Evolutionary conservation across 2,113 vertebrate species (phyloP).

Genomic region (Indicator maculatus): DNA sequence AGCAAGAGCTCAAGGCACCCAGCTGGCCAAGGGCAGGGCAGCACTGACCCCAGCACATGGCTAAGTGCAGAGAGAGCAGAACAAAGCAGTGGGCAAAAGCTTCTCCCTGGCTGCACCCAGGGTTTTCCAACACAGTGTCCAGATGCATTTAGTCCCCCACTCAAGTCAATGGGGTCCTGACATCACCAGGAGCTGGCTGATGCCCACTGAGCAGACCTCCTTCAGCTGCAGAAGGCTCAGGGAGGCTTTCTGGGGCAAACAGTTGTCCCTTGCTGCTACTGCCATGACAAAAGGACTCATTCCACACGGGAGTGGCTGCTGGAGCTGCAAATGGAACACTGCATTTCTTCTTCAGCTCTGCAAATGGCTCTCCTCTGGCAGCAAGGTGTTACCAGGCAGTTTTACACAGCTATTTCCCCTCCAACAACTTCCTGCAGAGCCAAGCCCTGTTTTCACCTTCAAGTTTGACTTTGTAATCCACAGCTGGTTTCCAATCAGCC

Average conservation of each 20-base stretch:
- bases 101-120: background rate
- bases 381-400: rapidly evolving
- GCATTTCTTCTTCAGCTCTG: background rate
- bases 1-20: background rate
- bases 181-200: rapidly evolving
- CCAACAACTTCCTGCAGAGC: background rate
- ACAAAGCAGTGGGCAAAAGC: too few species aligned
- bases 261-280: background rate
- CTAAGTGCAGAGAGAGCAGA: background rate
- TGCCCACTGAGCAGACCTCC: background rate
- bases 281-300: background rate
- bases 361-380: background rate
- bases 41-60: rapidly evolving
- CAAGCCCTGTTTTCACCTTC: slow-evolving; percentile 37
- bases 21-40: too few species aligned
- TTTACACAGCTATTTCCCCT: background rate
- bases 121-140: background rate
- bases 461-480: slow-evolving; percentile 41
- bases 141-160: too few species aligned
- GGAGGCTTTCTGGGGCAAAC: background rate
- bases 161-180: rapidly evolving
- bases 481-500: slow-evolving; percentile 26
- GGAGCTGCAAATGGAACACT: background rate
- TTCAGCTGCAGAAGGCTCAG: background rate
- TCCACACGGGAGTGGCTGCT: rapidly evolving